Conservation (phyloP, 92 coral and sea anemone species). For the Bergia sp. region DNA sequence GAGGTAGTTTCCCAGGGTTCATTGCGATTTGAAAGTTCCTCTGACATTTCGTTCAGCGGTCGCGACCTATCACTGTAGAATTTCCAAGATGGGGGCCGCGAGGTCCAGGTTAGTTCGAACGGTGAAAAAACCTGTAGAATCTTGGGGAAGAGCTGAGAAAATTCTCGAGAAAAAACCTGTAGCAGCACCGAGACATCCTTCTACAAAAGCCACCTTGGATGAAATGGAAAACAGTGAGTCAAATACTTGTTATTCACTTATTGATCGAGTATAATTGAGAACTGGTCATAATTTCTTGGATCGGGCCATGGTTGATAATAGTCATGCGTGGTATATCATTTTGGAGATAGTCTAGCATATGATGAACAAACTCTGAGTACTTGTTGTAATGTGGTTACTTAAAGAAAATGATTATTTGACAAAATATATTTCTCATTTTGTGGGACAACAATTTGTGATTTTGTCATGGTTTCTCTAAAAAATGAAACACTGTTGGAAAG, state of each 20-base stretch:
- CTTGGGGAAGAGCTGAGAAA: conserved; percentile 74
- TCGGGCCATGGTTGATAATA: too few relatives aligned
- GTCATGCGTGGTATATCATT: too few relatives aligned
- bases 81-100: conserved; percentile 85
- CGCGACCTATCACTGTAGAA: conserved; percentile 7
- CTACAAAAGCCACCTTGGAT: conserved; percentile 68
- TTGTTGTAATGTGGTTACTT: too few relatives aligned
- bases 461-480: too few relatives aligned
- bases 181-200: conserved; percentile 88
- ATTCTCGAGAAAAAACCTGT: conserved; percentile 81
- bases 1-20: conserved; percentile 71
- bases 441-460: neutral
- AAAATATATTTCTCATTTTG: neutral
- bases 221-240: conserved; percentile 58
- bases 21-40: conserved; percentile 43
- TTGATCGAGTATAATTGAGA: neutral
- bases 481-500: too few relatives aligned
- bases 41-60: conserved; percentile 44
- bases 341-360: too few relatives aligned
- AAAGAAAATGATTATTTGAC: too few relatives aligned
- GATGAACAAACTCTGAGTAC: too few relatives aligned
- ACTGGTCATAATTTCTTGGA: too few relatives aligned
- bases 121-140: conserved; percentile 73
- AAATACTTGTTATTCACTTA: neutral
- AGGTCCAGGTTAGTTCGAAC: conserved; percentile 74